Base-by-base conservation (phyloP, 2,113 vertebrate species). In the Scytalopus superciliaris region DNA sequence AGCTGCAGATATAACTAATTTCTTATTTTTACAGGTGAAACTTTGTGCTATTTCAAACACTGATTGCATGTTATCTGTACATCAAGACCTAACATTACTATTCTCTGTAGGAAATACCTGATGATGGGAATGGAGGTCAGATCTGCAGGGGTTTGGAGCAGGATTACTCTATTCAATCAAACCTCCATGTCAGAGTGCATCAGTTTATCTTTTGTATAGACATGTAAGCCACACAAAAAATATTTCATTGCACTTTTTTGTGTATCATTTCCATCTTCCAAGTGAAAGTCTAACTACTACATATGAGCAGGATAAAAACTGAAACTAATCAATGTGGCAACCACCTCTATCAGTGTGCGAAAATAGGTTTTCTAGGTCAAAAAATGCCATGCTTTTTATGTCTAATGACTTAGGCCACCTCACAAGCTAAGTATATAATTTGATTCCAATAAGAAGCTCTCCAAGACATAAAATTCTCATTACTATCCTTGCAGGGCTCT, bases 391-490 rank as follows among this genome's bases (percentile, higher is more conserved):
- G 42, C 30, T 85, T 93, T 52, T 87, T 82, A 74, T n/a, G 67
- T 47, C 44, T 75, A 82, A 92, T 81, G 49, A 86, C 60, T 94
- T 66, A 81, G 64, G 37, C n/a, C n/a, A 40, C 82, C 76, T 86
- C 47, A 84, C 45, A 80, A 91, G 64, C 47, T 77, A 93, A 90
- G 72, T 92, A 87, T 85, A 90, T 91, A 74, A 95, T 74, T 93
- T 91, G 64, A 94, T 88, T 95, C 72, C 75, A 95, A 12, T 84
- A 81, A 92, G 73, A 91, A 94, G 69, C 79, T 88, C 63, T 78
- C 73, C 79, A 72, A 96, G 79, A 86, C 76, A 94, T 28, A 86
- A 88, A 94, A 83, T 85, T 90, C 94, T 94, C 72, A 93, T 93
- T 94, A 95, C 55, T 37, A 77, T 74, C 64, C 47, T 67, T 33